A percentile compares a stretch with the other conserved stretches of the same genome.
phyloP scores from a whole-genome alignment of 2,113 vertebrate species.

The Microcebus jonahi region DNA sequence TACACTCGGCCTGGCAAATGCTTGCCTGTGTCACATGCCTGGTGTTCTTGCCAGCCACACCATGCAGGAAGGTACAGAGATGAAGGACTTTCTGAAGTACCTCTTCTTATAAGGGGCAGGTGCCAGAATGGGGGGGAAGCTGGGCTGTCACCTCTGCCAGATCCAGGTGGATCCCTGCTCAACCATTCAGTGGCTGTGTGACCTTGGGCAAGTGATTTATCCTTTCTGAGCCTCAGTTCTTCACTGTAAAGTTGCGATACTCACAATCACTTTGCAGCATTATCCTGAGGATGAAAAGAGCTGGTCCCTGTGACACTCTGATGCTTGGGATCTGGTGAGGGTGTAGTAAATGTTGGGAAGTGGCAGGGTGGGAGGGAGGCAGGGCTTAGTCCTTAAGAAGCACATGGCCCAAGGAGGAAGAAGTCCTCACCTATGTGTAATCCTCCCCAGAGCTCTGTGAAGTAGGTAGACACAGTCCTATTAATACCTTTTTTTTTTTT shows the following conservation, averaged over 20 bases:
- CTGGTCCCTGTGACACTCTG: background rate
- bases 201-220: background rate
- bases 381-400: background rate
- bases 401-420: background rate
- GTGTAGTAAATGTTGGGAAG: background rate
- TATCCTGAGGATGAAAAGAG: background rate
- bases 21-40: fast-evolving
- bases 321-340: background rate
- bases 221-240: background rate
- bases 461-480: background rate
- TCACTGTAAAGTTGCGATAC: background rate
- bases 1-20: background rate
- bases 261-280: background rate
- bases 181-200: background rate
- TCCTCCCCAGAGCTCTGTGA: background rate
- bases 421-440: background rate
- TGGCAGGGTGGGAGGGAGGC: background rate
- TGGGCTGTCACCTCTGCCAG: background rate
- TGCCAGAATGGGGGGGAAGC: background rate
- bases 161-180: background rate
- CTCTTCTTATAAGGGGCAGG: background rate
- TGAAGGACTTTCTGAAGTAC: background rate
- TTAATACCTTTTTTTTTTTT: background rate
- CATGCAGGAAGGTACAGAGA: background rate
- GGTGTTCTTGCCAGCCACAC: background rate